A percentile compares a stretch with the other conserved stretches of the same genome.
phyloP scores from a whole-genome alignment of 2,113 vertebrate genomes.

The Corythornis madagascariensis region DNA sequence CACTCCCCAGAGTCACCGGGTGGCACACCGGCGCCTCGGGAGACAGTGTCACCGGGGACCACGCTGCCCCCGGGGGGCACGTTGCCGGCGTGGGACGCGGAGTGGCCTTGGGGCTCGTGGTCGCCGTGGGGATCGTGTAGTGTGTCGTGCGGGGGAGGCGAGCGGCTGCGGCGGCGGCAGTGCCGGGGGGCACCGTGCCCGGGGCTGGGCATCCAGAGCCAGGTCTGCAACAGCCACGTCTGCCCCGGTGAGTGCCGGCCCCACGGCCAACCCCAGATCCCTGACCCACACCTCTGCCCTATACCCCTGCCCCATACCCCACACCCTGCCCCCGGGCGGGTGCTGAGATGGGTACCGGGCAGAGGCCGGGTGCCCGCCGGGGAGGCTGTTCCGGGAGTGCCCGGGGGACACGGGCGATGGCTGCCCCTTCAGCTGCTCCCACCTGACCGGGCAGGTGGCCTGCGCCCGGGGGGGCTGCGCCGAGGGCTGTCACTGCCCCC shows the following conservation, averaged over 20 bases:
- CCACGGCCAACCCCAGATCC: rapidly evolving
- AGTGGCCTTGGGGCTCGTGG: slow-evolving; percentile 62
- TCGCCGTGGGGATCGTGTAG: slow-evolving; percentile 82
- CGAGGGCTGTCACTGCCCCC: slow-evolving; percentile 90
- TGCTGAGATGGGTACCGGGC: background rate
- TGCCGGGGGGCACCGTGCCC: slow-evolving; percentile 79
- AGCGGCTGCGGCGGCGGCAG: slow-evolving; percentile 71
- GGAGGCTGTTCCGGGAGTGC: slow-evolving; percentile 86
- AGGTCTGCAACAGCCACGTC: slow-evolving; percentile 73
- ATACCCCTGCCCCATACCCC: background rate
- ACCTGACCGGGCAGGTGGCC: slow-evolving; percentile 78
- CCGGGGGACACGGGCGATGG: slow-evolving; percentile 69
- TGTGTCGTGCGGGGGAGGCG: slow-evolving; percentile 79
- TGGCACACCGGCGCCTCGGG: background rate
- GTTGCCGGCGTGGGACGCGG: too few relatives aligned
- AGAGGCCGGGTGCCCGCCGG: slow-evolving; percentile 88
- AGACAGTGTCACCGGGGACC: too few relatives aligned
- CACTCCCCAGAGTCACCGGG: too few relatives aligned
- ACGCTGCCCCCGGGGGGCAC: too few relatives aligned
- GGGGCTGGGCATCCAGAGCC: slow-evolving; percentile 75
- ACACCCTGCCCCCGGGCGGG: background rate
- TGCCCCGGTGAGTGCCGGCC: slow-evolving; percentile 69
- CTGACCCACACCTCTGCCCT: background rate
- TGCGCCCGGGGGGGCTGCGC: slow-evolving; percentile 84
- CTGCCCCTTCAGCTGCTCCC: slow-evolving; percentile 89